Conservation (phyloP, 2,113 vertebrate species). For the Chionodraco myersi region DNA sequence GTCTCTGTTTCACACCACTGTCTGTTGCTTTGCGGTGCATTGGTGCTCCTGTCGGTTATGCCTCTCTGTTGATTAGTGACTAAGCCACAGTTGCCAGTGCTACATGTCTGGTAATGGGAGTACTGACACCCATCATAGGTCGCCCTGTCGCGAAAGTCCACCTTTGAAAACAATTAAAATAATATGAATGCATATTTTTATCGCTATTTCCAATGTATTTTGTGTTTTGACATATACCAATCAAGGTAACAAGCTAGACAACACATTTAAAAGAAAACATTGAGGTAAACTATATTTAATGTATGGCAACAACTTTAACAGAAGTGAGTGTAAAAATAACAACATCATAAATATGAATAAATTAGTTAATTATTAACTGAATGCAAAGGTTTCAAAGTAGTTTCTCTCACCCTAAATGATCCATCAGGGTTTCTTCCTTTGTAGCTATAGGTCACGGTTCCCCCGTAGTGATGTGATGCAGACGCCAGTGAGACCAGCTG, state of each 20-base stretch:
- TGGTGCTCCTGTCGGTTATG: slow-evolving; percentile 42
- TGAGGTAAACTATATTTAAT: no score
- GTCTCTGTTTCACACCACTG: slow-evolving; percentile 77
- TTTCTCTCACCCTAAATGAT: slow-evolving; percentile 29
- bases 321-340: not conserved
- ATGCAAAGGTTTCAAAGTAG: not conserved
- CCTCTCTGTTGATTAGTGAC: fast-evolving
- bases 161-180: slow-evolving; percentile 47
- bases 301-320: not conserved
- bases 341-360: no score
- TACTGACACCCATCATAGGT: slow-evolving; percentile 20
- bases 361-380: no score
- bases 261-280: no score
- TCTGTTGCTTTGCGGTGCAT: fast-evolving
- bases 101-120: not conserved
- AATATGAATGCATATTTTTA: no score
- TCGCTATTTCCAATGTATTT: not conserved
- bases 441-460: slow-evolving; percentile 10
- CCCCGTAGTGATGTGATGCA: slow-evolving; percentile 52
- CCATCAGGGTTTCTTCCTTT: slow-evolving; percentile 59
- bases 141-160: slow-evolving; percentile 52
- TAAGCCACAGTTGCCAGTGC: slow-evolving; percentile 29
- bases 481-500: slow-evolving; percentile 51
- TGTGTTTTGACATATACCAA: slow-evolving; percentile 10
- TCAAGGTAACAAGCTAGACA: no score